phyloP scores from a whole-genome alignment of 1,140 invertebrate species.

The Paracyclopina nana region DNA sequence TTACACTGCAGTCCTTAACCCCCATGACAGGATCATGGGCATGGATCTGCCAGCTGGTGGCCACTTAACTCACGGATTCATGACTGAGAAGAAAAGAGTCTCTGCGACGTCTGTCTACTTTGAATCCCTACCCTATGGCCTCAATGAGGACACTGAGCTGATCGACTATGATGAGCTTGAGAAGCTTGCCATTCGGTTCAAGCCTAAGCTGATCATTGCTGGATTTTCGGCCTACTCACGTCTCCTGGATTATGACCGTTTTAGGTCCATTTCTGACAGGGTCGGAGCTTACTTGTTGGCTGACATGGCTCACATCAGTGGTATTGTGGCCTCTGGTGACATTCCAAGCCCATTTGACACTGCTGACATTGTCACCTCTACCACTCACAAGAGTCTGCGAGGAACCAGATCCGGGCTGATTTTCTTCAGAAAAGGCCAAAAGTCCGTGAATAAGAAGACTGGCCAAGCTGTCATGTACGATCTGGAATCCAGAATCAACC shows the following conservation, averaged over 20 bases:
- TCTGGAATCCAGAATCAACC: slow-evolving; percentile 39
- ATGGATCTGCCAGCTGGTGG: slow-evolving; percentile 43
- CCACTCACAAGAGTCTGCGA: slow-evolving; percentile 41
- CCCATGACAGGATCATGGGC: slow-evolving; percentile 44
- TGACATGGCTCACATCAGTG: slow-evolving; percentile 46
- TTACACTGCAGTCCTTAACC: slow-evolving; percentile 35
- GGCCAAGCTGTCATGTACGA: slow-evolving; percentile 40
- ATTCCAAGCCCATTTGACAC: slow-evolving; percentile 41
- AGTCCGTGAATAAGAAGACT: slow-evolving; percentile 27
- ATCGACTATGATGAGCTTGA: slow-evolving; percentile 45
- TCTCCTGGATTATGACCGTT: slow-evolving; percentile 36
- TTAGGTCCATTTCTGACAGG: slow-evolving; percentile 34
- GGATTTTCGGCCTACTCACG: slow-evolving; percentile 45
- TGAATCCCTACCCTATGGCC: slow-evolving; percentile 43
- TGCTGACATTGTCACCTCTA: slow-evolving; percentile 41
- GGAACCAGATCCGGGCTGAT: slow-evolving; percentile 37
- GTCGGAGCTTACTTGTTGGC: slow-evolving; percentile 37
- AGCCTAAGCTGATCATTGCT: slow-evolving; percentile 44
- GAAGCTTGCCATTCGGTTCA: slow-evolving; percentile 36
- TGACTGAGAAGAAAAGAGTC: slow-evolving; percentile 38
- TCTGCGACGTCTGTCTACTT: slow-evolving; percentile 44
- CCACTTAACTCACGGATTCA: slow-evolving; percentile 42
- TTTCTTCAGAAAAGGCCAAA: slow-evolving; percentile 36
- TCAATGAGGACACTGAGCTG: slow-evolving; percentile 36
- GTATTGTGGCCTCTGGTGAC: slow-evolving; percentile 39